A percentile compares a stretch with the other conserved stretches of the same genome.
Evolutionary conservation across 2,113 vertebrate genomes (phyloP).

Genomic region (Irena cyanogastra): DNA sequence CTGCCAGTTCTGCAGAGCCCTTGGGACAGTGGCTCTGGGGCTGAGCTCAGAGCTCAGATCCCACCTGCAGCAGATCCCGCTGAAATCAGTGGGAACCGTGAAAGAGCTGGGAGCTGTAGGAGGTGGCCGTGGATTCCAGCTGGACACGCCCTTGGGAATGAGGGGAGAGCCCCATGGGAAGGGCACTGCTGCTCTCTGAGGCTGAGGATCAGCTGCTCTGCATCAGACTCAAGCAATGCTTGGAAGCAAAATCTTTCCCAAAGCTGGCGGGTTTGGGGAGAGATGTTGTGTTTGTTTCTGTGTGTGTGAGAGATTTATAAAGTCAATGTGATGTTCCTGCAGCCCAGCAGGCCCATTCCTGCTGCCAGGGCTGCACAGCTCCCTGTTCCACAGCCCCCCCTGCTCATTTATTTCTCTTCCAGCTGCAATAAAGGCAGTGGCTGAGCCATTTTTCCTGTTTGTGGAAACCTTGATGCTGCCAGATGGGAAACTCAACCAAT

Average conservation of each 20-base stretch:
- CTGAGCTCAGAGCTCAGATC: not conserved
- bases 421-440: not conserved
- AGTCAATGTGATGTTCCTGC: not conserved
- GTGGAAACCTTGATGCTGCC: not conserved
- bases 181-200: not conserved
- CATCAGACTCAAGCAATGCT: not conserved
- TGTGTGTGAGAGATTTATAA: not conserved
- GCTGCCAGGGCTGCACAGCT: not conserved
- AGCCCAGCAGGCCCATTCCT: not conserved
- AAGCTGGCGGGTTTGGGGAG: not conserved
- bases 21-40: not conserved
- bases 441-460: not conserved
- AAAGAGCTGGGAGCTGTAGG: not conserved
- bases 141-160: accelerated
- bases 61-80: not conserved
- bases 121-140: not conserved
- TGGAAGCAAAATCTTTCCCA: not conserved
- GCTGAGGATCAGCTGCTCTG: not conserved
- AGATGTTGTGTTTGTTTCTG: not conserved
- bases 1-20: not conserved
- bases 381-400: not conserved
- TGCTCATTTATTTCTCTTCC: not conserved
- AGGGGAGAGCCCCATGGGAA: not conserved
- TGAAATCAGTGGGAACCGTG: accelerated
- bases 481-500: not conserved